Percentiles rank a stretch among this genome's conserved stretches.
These are phyloP conservation scores for Albula goreensis DNA, from an alignment of 2,113 vertebrate species.

Conservation along the genomic window DNA sequence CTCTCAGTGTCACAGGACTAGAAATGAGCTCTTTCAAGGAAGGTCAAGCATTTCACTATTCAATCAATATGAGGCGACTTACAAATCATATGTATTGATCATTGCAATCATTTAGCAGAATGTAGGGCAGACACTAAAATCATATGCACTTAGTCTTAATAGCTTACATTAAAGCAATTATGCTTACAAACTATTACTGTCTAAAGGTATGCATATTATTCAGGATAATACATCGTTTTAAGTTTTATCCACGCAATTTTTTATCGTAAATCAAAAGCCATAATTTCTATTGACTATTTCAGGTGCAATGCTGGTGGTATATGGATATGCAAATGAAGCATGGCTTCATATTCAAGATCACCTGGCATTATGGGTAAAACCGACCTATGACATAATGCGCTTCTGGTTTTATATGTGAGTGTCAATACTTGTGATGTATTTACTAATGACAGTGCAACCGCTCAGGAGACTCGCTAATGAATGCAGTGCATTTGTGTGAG, in stretches of 20 bases:
- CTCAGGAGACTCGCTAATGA: conserved; percentile 75
- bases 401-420: conserved; percentile 66
- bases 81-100: conserved; percentile 95
- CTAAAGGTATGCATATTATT: conserved; percentile 71
- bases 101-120: conserved; percentile 77
- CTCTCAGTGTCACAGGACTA: conserved; percentile 71
- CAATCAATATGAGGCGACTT: conserved; percentile 80
- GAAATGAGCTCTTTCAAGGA: conserved; percentile 74
- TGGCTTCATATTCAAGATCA: conserved; percentile 36
- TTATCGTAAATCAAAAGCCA: conserved; percentile 71
- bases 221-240: conserved; percentile 61
- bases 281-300: conserved; percentile 65
- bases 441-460: conserved; percentile 71
- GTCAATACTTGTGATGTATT: conserved; percentile 72
- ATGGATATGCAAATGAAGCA: conserved; percentile 68
- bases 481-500: conserved; percentile 67
- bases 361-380: conserved; percentile 62
- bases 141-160: conserved; percentile 93
- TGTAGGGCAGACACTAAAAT: conserved; percentile 89
- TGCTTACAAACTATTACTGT: conserved; percentile 79
- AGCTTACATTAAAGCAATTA: conserved; percentile 92
- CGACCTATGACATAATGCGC: conserved; percentile 66
- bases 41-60: conserved; percentile 83
- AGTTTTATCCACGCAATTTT: conserved; percentile 70
- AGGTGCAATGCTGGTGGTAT: conserved; percentile 62